Conservation (phyloP, 2,797 vertebrate species). For the Phrynocephalus vlangalii region DNA sequence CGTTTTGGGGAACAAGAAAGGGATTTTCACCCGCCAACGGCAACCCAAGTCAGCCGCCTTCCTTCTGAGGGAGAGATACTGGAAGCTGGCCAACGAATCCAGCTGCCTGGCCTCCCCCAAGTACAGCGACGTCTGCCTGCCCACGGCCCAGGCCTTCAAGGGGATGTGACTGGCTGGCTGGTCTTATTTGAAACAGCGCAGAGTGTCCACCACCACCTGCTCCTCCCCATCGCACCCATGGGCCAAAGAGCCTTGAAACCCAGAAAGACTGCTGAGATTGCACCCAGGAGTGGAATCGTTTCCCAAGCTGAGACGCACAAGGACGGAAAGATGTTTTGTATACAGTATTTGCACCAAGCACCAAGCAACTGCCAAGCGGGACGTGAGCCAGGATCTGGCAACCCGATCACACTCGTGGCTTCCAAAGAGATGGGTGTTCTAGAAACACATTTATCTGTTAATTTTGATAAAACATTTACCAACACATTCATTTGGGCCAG, state of each 20-base stretch:
- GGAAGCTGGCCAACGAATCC: conserved; percentile 91
- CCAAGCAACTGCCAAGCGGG: too few species aligned
- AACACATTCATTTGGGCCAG: background rate
- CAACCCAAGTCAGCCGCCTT: conserved; percentile 93
- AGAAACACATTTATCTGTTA: background rate
- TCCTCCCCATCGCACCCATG: background rate
- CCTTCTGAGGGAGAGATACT: conserved; percentile 91
- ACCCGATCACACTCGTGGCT: background rate
- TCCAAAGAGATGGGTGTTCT: background rate
- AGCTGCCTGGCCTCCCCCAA: conserved; percentile 74
- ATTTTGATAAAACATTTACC: background rate
- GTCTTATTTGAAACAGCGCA: too few species aligned
- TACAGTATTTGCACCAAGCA: too few species aligned
- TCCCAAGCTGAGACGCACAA: background rate
- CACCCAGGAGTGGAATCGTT: background rate
- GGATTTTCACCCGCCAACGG: conserved; percentile 92
- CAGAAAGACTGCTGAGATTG: background rate
- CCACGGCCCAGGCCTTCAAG: background rate
- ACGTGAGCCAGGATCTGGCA: too few species aligned
- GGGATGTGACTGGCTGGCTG: background rate
- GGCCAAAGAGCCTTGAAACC: background rate
- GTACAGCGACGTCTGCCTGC: conserved; percentile 31
- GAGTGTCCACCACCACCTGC: too few species aligned
- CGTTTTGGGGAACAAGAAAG: conserved; percentile 93
- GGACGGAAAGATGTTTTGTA: too few species aligned